Evolutionary conservation across 2,797 vertebrate species (phyloP).

Genomic region (Tachyglossus aculeatus): DNA sequence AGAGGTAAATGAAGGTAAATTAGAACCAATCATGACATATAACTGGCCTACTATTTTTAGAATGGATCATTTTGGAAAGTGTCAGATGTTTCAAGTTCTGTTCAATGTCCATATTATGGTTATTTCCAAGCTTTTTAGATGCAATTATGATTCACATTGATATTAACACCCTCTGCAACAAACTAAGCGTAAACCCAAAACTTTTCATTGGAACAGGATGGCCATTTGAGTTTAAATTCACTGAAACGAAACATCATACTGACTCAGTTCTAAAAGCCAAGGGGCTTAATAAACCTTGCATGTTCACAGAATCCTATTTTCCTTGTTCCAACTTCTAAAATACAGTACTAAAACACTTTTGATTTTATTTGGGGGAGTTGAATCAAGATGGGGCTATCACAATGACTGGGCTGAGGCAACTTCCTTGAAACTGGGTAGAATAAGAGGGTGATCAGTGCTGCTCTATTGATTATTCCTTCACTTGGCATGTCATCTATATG

Average conservation of each 20-base stretch:
- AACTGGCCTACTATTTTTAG: background rate
- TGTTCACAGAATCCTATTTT: too few relatives aligned
- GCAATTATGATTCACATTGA: conserved; percentile 4
- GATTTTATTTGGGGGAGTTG: too few relatives aligned
- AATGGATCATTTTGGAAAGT: background rate
- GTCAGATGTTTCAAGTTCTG: background rate
- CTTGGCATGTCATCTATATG: too few relatives aligned
- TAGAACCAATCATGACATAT: conserved; percentile 4
- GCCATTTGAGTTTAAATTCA: background rate
- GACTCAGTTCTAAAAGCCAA: background rate
- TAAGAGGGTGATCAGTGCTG: too few relatives aligned
- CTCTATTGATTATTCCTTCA: too few relatives aligned
- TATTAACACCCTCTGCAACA: conserved; percentile 18
- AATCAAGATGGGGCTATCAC: too few relatives aligned
- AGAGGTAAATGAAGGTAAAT: background rate
- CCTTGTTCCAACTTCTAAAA: conserved; percentile 8
- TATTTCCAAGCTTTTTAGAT: conserved; percentile 11
- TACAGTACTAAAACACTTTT: too few relatives aligned
- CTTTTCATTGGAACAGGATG: conserved; percentile 15
- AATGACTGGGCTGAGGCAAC: too few relatives aligned
- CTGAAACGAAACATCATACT: background rate
- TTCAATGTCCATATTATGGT: conserved; percentile 8
- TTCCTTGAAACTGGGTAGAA: too few relatives aligned
- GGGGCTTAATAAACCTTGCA: background rate
- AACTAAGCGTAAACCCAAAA: conserved; percentile 4